Evolutionary conservation across 2,113 vertebrate genomes (phyloP).

Genomic region (Planiliza haematocheilus): DNA sequence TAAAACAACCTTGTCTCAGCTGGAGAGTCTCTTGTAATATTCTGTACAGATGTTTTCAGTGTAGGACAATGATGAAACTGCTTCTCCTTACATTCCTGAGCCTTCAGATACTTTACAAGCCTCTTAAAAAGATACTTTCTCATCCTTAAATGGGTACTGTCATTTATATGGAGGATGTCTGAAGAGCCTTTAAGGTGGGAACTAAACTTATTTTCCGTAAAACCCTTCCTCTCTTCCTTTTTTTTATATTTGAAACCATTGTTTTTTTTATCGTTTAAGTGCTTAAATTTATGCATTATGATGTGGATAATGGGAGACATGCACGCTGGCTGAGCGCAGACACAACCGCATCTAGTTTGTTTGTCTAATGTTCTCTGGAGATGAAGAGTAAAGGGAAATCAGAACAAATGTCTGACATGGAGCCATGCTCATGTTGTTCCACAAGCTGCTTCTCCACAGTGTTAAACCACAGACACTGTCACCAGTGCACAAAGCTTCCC

Average conservation of each 20-base stretch:
- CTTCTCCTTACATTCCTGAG: slow-evolving; percentile 10
- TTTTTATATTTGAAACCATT: neutral
- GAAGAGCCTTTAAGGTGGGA: neutral
- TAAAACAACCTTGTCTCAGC: neutral
- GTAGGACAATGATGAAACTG: slow-evolving; percentile 22
- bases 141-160: slow-evolving; percentile 24
- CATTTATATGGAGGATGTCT: slow-evolving; percentile 34
- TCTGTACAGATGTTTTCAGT: slow-evolving; percentile 40
- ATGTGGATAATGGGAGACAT: neutral
- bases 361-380: neutral
- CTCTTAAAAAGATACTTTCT: slow-evolving; percentile 40
- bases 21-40: neutral
- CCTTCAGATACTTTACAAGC: slow-evolving; percentile 47
- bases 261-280: neutral
- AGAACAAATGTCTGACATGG: slow-evolving; percentile 3
- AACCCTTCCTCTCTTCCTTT: neutral
- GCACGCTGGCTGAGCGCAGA: neutral
- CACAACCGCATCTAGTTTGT: neutral
- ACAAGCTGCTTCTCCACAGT: slow-evolving; percentile 33
- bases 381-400: slow-evolving; percentile 9
- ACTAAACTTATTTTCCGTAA: neutral
- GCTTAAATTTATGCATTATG: neutral
- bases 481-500: slow-evolving; percentile 34
- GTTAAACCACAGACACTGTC: slow-evolving; percentile 31
- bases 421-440: neutral